Evolutionary conservation across 2,888 invertebrate species (phyloP).

Genomic region (Calliopum simillimum): DNA sequence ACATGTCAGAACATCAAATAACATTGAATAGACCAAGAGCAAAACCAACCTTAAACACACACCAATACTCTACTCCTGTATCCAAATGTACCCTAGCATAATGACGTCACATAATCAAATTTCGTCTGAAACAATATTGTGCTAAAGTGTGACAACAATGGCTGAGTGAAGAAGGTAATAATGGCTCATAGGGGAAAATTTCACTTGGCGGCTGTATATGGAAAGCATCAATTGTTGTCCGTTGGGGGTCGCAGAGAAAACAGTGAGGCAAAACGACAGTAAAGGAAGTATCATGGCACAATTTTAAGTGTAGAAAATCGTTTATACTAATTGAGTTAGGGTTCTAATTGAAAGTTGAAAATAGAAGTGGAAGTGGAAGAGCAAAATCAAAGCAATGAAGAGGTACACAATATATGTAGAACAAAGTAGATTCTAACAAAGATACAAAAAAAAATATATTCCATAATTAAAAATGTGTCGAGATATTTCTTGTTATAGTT

Average conservation of each 20-base stretch:
- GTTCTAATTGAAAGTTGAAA: conserved; percentile 22
- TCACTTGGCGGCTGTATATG: not conserved
- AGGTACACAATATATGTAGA: not conserved
- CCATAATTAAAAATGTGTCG: too few species aligned
- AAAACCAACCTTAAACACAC: conserved; percentile 17
- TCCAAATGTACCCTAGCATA: conserved; percentile 45
- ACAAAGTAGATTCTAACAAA: not conserved
- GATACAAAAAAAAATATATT: too few species aligned
- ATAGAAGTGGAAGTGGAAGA: conserved; percentile 17
- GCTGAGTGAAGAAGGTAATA: not conserved
- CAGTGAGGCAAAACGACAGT: not conserved
- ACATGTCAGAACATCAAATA: conserved; percentile 6
- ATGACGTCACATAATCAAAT: conserved; percentile 58
- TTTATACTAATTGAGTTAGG: conserved; percentile 29
- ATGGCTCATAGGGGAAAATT: not conserved
- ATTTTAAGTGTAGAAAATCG: conserved; percentile 33
- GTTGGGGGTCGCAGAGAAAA: not conserved
- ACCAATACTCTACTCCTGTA: not conserved
- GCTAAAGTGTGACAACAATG: not conserved
- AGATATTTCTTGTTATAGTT: too few species aligned
- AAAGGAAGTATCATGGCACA: conserved; percentile 3
- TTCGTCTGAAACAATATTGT: conserved; percentile 50
- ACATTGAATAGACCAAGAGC: not conserved
- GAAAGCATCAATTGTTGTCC: conserved; percentile 23
- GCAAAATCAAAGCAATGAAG: conserved; percentile 9